Base-by-base conservation (phyloP, 2,113 vertebrate species). In the Phaethornis superciliosus region DNA sequence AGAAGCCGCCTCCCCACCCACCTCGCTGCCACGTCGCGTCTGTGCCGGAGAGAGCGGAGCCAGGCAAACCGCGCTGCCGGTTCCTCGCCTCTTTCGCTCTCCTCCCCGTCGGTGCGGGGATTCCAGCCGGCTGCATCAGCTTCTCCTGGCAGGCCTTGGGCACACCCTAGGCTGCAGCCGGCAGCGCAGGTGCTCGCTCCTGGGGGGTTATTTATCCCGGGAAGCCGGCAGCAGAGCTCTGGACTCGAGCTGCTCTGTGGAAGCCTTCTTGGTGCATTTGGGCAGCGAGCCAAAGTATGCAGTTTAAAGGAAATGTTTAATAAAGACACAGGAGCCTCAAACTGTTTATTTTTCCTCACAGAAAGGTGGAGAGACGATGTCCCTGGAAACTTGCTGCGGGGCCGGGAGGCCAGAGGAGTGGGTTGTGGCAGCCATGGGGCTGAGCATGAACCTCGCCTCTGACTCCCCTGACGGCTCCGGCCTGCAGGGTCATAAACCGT, bases 221-320 rank as follows among this genome's bases (percentile, higher is more conserved):
- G 74, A 83, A 35, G 87, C 78, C 33, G 12, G 70, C 44, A 46
- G 88, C 63, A 3, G 33, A 62, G 80, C 87, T 92, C 84, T 5
- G 55, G 85, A 54, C 65, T 88, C 7, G 26, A 37, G 95, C 96
- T 89, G 90, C 90, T 96, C 93, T 77, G 63, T 33, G 67, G 91
- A 90, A 82, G 93, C 93, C 74, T 94, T 96, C 86, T 95, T 85
- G 94, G 95, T 96, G 88, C 95, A 55, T 17, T 59, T 90, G 93
- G 97, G 97, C 95, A 23, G 80, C 23, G 26, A 91, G 96, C 95
- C 97, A 97, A 96, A 97, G 89, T 96, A 96, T 91, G 96, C 95
- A 95, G 94, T 90, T 95, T 95, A 94, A 92, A 97, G 97, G 97
- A 98, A 97, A 97, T 94, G 93, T 97, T 97, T 97, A 96, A 97